A percentile compares a stretch with the other conserved stretches of the same genome.
Conservation (phyloP, 2,888 invertebrate genomes). For the Tridacna gigas region DNA sequence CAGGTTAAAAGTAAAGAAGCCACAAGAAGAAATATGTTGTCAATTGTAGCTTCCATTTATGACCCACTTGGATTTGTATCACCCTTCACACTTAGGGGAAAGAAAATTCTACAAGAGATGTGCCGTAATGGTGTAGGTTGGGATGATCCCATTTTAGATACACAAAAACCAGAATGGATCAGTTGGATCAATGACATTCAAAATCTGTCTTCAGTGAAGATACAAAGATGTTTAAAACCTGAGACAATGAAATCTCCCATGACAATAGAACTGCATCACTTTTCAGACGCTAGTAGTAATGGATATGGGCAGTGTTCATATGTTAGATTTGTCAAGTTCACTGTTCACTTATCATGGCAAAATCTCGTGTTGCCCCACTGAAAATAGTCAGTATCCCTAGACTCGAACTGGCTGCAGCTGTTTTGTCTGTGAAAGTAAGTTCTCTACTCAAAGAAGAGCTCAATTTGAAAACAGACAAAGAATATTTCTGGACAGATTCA, state of each 20-base stretch:
- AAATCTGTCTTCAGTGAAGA: slow-evolving; percentile 25
- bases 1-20: slow-evolving; percentile 44
- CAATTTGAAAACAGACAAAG: neutral
- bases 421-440: slow-evolving; percentile 43
- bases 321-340: slow-evolving; percentile 43
- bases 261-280: slow-evolving; percentile 26
- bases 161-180: slow-evolving; percentile 48
- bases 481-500: slow-evolving; percentile 67
- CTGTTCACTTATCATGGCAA: slow-evolving; percentile 61
- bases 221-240: neutral
- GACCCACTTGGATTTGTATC: slow-evolving; percentile 69
- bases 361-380: slow-evolving; percentile 52
- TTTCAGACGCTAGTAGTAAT: slow-evolving; percentile 28
- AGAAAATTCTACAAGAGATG: slow-evolving; percentile 64
- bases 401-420: slow-evolving; percentile 59
- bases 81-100: slow-evolving; percentile 61
- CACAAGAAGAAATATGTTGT: slow-evolving; percentile 60
- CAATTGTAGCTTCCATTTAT: slow-evolving; percentile 56
- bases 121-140: slow-evolving; percentile 55
- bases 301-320: slow-evolving; percentile 67
- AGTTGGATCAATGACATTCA: slow-evolving; percentile 50
- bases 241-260: slow-evolving; percentile 46
- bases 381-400: slow-evolving; percentile 62
- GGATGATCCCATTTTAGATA: slow-evolving; percentile 65
- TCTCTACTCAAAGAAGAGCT: slow-evolving; percentile 51